These are phyloP conservation scores for Mesorhabditis belari DNA, from an alignment of 2,888 invertebrate genomes.

Conservation along the genomic window DNA sequence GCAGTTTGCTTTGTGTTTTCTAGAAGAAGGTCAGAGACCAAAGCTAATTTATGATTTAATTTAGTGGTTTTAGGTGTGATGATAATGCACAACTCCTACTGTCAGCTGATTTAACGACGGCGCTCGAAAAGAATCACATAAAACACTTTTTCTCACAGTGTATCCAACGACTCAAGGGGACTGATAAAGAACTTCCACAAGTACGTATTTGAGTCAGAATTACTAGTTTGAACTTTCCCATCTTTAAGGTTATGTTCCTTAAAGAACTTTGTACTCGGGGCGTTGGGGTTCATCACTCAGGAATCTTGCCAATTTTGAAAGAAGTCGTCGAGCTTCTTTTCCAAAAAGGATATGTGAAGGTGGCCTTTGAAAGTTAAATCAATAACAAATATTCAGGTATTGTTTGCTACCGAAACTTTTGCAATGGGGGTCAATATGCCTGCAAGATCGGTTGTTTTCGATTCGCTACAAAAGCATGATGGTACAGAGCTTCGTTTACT, in stretches of 20 bases:
- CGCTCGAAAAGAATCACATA: slow-evolving; percentile 73
- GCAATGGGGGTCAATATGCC: slow-evolving; percentile 99
- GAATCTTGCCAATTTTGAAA: slow-evolving; percentile 92
- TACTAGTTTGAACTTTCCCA: neutral
- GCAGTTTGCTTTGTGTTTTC: slow-evolving; percentile 90
- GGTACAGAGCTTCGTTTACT: slow-evolving; percentile 70
- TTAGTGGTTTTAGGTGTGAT: slow-evolving; percentile 70
- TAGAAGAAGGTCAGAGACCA: slow-evolving; percentile 57
- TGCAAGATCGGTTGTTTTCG: slow-evolving; percentile 91
- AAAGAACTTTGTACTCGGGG: slow-evolving; percentile 65
- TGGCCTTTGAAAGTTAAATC: slow-evolving; percentile 41
- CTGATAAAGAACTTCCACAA: slow-evolving; percentile 83
- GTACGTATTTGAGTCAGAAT: slow-evolving; percentile 40
- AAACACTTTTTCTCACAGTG: slow-evolving; percentile 78
- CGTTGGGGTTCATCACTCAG: slow-evolving; percentile 95
- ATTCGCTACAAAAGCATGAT: slow-evolving; percentile 82
- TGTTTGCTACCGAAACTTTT: slow-evolving; percentile 98
- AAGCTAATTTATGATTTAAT: neutral
- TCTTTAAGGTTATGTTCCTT: slow-evolving; percentile 64
- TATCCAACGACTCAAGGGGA: slow-evolving; percentile 72
- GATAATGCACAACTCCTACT: slow-evolving; percentile 63
- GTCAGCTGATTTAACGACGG: slow-evolving; percentile 71
- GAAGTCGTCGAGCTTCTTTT: slow-evolving; percentile 98
- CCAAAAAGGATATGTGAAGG: slow-evolving; percentile 80
- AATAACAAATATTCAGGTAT: slow-evolving; percentile 65